phyloP scores from a whole-genome alignment of 2,888 invertebrate genomes.

The Apamea monoglypha region DNA sequence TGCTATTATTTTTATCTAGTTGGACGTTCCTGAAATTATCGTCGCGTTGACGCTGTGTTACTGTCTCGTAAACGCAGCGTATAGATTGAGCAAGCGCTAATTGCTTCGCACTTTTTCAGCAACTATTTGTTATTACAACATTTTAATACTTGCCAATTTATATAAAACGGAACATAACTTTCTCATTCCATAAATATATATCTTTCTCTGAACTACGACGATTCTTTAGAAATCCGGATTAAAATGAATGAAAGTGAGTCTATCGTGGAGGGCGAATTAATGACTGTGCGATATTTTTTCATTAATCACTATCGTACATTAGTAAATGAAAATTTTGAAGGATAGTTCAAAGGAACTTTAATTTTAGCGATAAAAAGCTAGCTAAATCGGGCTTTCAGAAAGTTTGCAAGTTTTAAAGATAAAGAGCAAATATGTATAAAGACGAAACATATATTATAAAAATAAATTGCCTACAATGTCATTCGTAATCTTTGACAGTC shows the following conservation, averaged over 20 bases:
- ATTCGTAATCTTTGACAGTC: neutral
- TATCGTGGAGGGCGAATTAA: conserved; percentile 46
- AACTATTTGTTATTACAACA: neutral
- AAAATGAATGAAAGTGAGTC: conserved; percentile 45
- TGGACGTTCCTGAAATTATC: no score
- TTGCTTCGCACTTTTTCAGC: neutral
- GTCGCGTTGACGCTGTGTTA: neutral
- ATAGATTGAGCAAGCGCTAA: no score
- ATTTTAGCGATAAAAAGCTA: conserved; percentile 4
- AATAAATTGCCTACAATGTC: no score
- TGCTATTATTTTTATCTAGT: neutral
- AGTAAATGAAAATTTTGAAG: conserved; percentile 45
- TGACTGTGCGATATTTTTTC: conserved; percentile 66
- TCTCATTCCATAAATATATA: neutral
- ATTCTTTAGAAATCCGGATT: conserved; percentile 29
- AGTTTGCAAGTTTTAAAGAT: neutral
- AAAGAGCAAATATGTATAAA: neutral
- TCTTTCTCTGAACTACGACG: conserved; percentile 3
- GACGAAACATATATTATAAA: neutral
- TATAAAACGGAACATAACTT: neutral
- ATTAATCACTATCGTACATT: conserved; percentile 70
- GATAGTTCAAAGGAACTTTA: conserved; percentile 38
- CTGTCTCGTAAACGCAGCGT: neutral
- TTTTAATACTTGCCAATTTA: neutral
- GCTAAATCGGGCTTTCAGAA: neutral